Percentiles rank a stretch among this genome's conserved stretches.
phyloP scores from a whole-genome alignment of 2,797 vertebrate genomes.

The Sciurus carolinensis region DNA sequence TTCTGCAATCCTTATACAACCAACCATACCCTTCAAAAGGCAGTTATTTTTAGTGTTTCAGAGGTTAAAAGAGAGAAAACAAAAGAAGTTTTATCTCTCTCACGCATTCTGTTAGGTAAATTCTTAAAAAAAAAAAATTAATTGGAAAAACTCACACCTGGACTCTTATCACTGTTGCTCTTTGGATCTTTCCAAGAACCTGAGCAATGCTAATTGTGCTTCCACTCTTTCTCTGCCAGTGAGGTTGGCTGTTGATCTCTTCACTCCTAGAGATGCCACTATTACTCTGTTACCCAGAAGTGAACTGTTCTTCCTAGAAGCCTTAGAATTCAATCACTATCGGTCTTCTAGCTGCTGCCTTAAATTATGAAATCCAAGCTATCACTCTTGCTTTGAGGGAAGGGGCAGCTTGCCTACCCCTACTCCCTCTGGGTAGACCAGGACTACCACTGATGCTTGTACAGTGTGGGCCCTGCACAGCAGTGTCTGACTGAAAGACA shows the following conservation, averaged over 20 bases:
- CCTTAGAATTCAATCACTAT: background rate
- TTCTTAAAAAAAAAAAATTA: background rate
- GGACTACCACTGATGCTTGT: background rate
- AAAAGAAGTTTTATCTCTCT: background rate
- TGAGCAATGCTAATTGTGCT: background rate
- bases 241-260: background rate
- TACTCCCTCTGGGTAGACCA: background rate
- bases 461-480: background rate
- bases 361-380: background rate
- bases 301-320: background rate
- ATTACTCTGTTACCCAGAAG: background rate
- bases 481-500: background rate
- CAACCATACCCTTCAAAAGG: background rate
- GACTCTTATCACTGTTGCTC: background rate
- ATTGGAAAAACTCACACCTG: background rate
- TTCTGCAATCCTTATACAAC: background rate
- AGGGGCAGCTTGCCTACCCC: background rate
- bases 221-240: too few relatives aligned
- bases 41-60: constrained; percentile 23
- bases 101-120: background rate
- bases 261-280: background rate
- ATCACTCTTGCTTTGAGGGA: background rate
- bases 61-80: constrained; percentile 18
- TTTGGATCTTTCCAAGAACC: background rate
- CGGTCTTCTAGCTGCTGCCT: background rate